A percentile compares a stretch with the other conserved stretches of the same genome.
These are phyloP conservation scores for Brachypalpus laphriformis DNA, from an alignment of 2,888 invertebrate species.

Conservation along the genomic window DNA sequence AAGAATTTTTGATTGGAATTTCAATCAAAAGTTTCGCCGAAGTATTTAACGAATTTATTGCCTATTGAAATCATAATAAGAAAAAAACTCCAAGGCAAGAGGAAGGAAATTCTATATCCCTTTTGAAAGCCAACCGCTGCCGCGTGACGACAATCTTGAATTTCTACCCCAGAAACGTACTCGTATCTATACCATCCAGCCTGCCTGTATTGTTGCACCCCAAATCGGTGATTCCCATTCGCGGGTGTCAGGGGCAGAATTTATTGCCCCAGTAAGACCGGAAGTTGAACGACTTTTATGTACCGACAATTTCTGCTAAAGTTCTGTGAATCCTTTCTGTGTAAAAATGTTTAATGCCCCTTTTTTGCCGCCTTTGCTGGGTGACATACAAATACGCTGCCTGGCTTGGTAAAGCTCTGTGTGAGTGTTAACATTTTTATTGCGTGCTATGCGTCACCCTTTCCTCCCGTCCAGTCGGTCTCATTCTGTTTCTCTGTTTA, in stretches of 20 bases:
- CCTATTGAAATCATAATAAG: constrained; percentile 63
- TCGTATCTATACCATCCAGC: not conserved
- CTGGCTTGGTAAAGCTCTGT: constrained; percentile 17
- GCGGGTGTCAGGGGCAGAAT: constrained; percentile 11
- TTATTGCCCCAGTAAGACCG: constrained; percentile 59
- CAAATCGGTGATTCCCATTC: constrained; percentile 44
- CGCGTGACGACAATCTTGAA: constrained; percentile 45
- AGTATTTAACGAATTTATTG: constrained; percentile 73
- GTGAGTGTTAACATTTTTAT: constrained; percentile 71
- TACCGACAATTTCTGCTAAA: constrained; percentile 70
- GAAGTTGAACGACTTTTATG: constrained; percentile 71
- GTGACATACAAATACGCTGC: constrained; percentile 50
- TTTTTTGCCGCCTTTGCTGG: constrained; percentile 23
- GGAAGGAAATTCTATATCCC: constrained; percentile 36
- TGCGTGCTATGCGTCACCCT: constrained; percentile 64
- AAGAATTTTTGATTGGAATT: constrained; percentile 69
- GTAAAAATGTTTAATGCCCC: constrained; percentile 64
- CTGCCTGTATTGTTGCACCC: constrained; percentile 27
- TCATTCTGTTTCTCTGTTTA: constrained; percentile 36
- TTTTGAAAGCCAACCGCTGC: constrained; percentile 42
- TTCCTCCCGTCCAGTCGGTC: not conserved
- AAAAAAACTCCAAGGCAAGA: constrained; percentile 21
- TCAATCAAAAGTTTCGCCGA: constrained; percentile 67
- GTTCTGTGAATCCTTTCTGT: constrained; percentile 68
- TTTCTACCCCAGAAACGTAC: not conserved